Conservation (phyloP, 1,140 invertebrate genomes). For the Megalonaias nervosa region DNA sequence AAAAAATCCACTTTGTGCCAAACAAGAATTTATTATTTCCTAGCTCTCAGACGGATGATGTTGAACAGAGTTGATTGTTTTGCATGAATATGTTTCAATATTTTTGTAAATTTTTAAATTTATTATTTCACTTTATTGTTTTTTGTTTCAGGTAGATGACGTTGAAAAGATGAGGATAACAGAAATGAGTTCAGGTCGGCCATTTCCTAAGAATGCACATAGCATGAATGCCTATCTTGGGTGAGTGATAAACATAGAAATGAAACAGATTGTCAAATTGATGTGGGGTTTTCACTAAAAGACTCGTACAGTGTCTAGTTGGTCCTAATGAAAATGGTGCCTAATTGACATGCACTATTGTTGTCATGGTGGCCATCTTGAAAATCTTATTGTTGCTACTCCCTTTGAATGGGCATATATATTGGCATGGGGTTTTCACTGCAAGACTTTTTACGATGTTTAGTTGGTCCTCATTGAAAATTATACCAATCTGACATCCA, state of each 20-base stretch:
- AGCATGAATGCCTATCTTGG: conserved; percentile 75
- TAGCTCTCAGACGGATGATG: too few species aligned
- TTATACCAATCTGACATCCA: too few species aligned
- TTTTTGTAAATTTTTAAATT: neutral
- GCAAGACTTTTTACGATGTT: too few species aligned
- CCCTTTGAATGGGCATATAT: too few species aligned
- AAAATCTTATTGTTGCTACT: too few species aligned
- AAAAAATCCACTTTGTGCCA: too few species aligned
- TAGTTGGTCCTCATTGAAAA: too few species aligned
- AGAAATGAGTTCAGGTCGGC: conserved; percentile 66
- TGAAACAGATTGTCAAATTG: neutral
- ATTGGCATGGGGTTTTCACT: too few species aligned
- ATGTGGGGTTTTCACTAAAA: neutral
- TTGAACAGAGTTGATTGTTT: neutral
- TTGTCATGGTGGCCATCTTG: too few species aligned
- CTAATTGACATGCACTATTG: too few species aligned
- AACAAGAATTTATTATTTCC: too few species aligned
- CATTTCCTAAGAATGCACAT: conserved; percentile 67
- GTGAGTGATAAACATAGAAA: conserved; percentile 62
- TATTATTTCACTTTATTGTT: neutral
- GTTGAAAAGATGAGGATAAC: conserved; percentile 40
- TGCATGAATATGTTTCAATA: neutral
- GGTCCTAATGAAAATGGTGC: too few species aligned
- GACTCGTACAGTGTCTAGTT: neutral
- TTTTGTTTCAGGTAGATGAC: conserved; percentile 39